Percentiles rank a stretch among this genome's conserved stretches.
phyloP scores from a whole-genome alignment of 1,140 invertebrate species.

The Colletes gigas region DNA sequence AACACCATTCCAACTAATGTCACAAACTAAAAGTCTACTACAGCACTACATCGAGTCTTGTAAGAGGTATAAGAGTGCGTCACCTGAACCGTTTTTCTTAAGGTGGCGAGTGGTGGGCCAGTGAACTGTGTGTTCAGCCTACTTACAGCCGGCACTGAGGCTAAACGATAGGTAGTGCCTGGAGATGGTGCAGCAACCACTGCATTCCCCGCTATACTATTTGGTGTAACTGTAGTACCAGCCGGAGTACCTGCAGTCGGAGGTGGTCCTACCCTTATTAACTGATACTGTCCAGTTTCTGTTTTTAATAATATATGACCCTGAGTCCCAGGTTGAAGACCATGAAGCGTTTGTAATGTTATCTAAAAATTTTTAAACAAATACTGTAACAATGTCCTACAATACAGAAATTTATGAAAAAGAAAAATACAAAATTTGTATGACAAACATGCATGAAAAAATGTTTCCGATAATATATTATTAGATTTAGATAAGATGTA shows the following conservation, averaged over 20 bases:
- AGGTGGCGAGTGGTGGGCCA: slow-evolving; percentile 82
- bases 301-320: slow-evolving; percentile 95
- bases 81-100: slow-evolving; percentile 83
- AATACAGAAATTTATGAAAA: background rate
- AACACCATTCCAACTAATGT: slow-evolving; percentile 70
- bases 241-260: slow-evolving; percentile 81
- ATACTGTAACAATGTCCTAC: slow-evolving; percentile 41
- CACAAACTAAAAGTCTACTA: slow-evolving; percentile 70
- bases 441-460: background rate
- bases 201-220: slow-evolving; percentile 81
- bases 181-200: slow-evolving; percentile 74
- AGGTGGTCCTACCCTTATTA: slow-evolving; percentile 92
- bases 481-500: background rate
- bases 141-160: slow-evolving; percentile 83
- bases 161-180: slow-evolving; percentile 82
- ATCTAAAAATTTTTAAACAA: slow-evolving; percentile 84
- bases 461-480: background rate
- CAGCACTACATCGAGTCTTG: slow-evolving; percentile 80
- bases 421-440: background rate
- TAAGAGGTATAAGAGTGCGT: slow-evolving; percentile 79
- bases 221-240: slow-evolving; percentile 83
- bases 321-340: slow-evolving; percentile 90
- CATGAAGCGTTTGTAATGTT: slow-evolving; percentile 91
- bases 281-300: slow-evolving; percentile 96
- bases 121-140: slow-evolving; percentile 83